phyloP scores from a whole-genome alignment of 2,113 vertebrate genomes.

The Solenodon paradoxus region DNA sequence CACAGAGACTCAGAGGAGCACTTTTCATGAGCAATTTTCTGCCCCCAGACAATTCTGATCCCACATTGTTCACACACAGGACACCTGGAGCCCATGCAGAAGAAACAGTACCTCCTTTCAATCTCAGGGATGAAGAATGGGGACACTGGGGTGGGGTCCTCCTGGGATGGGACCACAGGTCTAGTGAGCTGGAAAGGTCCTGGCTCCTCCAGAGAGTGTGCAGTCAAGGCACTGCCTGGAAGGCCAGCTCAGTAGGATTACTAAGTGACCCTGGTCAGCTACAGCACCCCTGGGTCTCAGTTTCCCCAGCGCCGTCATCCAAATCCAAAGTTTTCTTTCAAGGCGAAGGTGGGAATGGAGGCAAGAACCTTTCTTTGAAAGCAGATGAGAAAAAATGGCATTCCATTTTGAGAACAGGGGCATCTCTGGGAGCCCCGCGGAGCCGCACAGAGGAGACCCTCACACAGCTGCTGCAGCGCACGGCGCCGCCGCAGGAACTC shows the following conservation, averaged over 20 bases:
- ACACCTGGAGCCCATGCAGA: not conserved
- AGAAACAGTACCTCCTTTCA: not conserved
- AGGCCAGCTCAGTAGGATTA: not conserved
- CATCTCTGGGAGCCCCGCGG: not conserved
- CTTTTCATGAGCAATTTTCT: not conserved
- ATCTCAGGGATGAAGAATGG: not conserved
- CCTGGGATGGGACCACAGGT: not conserved
- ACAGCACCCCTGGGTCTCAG: conserved; percentile 7
- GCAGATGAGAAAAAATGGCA: not conserved
- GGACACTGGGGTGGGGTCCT: fast-evolving
- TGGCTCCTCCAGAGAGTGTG: not conserved
- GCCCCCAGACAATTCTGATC: not conserved
- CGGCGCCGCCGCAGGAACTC: not conserved
- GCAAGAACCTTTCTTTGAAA: not conserved
- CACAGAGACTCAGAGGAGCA: not conserved
- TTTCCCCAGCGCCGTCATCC: not conserved
- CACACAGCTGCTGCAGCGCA: not conserved
- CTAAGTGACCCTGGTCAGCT: not conserved
- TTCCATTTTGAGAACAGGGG: too few species aligned
- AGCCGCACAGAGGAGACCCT: not conserved
- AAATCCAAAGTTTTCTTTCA: conserved; percentile 16
- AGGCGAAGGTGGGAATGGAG: not conserved
- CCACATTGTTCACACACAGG: not conserved
- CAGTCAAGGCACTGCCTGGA: not conserved
- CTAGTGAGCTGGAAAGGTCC: not conserved